phyloP scores from a whole-genome alignment of 2,797 vertebrate genomes.

The Strix occidentalis region DNA sequence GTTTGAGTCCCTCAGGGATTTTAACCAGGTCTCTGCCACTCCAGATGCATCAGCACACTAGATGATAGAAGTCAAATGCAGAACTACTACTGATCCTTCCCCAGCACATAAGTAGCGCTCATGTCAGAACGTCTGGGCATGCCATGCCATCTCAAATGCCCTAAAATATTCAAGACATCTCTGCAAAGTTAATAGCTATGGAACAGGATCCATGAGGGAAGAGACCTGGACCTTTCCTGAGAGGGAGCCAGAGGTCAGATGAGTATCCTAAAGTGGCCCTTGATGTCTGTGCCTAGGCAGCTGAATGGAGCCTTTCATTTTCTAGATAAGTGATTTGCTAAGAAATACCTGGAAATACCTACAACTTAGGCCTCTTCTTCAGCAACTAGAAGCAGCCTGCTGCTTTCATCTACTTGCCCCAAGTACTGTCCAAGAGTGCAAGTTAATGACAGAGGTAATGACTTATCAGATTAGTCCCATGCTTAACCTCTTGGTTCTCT shows the following conservation, averaged over 20 bases:
- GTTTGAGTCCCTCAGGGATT: neutral
- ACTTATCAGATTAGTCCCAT: neutral
- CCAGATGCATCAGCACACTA: neutral
- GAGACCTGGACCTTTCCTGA: neutral
- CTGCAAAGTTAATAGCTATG: neutral
- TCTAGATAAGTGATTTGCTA: neutral
- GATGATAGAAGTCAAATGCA: neutral
- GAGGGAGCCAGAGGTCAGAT: neutral
- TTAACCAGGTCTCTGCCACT: slow-evolving; percentile 12
- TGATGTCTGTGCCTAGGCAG: neutral
- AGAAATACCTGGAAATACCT: neutral
- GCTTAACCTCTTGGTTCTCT: neutral
- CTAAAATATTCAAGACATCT: neutral
- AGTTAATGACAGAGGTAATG: neutral
- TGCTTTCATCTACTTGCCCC: neutral
- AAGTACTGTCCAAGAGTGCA: neutral
- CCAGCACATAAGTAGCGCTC: neutral
- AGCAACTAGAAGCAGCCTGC: neutral
- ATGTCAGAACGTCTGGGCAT: neutral
- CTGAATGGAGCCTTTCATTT: neutral
- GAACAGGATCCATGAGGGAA: neutral
- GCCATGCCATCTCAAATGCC: neutral
- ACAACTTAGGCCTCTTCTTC: neutral
- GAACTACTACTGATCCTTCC: neutral
- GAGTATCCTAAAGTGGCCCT: neutral